Conservation (phyloP, 2,888 invertebrate genomes). For the Trachelus troglodyta region DNA sequence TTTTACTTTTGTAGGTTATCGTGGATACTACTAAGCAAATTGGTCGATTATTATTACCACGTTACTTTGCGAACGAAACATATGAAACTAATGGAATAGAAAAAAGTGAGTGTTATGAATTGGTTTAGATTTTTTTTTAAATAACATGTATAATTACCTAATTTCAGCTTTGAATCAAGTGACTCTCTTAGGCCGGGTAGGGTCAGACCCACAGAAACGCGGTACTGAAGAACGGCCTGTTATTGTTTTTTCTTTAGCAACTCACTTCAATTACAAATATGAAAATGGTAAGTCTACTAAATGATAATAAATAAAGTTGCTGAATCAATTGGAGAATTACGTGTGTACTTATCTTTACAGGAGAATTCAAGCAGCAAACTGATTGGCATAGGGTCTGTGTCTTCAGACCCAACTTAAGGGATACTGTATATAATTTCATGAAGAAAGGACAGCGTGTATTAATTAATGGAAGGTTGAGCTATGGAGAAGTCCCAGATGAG, state of each 20-base stretch:
- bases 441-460: constrained; percentile 89
- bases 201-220: constrained; percentile 88
- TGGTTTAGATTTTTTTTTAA: not conserved
- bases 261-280: constrained; percentile 84
- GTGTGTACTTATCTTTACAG: constrained; percentile 67
- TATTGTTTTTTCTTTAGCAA: constrained; percentile 89
- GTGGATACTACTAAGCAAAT: not conserved
- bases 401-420: constrained; percentile 85
- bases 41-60: not conserved
- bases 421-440: constrained; percentile 81
- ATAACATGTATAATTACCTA: not conserved
- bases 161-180: constrained; percentile 84
- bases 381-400: constrained; percentile 93
- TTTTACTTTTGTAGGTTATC: not conserved
- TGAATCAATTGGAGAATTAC: not conserved
- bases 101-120: not conserved
- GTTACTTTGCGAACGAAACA: not conserved
- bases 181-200: constrained; percentile 86
- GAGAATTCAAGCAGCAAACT: constrained; percentile 85
- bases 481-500: constrained; percentile 85
- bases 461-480: constrained; percentile 84
- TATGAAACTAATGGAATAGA: not conserved
- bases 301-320: not conserved
- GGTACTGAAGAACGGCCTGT: constrained; percentile 87
- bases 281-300: constrained; percentile 57